Percentiles rank a stretch among this genome's conserved stretches.
Conservation (phyloP, 1,140 invertebrate genomes). For the Danaus plexippus region DNA sequence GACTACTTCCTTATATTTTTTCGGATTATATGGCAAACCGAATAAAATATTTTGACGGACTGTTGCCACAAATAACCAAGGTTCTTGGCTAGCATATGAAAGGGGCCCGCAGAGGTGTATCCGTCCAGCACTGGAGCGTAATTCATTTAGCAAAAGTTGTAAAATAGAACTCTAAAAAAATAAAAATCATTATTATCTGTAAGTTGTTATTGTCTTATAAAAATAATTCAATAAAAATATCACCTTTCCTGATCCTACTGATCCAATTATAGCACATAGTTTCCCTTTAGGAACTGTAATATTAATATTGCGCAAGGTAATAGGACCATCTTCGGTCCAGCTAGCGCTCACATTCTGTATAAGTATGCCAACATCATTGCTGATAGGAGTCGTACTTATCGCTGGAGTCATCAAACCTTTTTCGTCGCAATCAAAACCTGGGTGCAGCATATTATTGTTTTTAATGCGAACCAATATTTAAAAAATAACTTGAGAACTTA, state of each 20-base stretch:
- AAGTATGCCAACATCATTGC: conserved; percentile 45
- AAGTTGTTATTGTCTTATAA: not conserved
- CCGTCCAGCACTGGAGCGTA: conserved; percentile 75
- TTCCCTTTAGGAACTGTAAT: conserved; percentile 78
- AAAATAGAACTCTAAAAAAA: conserved; percentile 78
- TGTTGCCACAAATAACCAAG: conserved; percentile 83
- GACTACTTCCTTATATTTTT: conserved; percentile 78
- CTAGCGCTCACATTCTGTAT: conserved; percentile 69
- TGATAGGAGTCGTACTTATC: conserved; percentile 26
- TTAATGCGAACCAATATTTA: no score
- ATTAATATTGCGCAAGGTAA: conserved; percentile 75
- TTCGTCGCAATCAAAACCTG: conserved; percentile 57
- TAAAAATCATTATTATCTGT: conserved; percentile 3
- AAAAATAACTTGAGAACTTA: no score
- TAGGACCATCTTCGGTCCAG: conserved; percentile 71
- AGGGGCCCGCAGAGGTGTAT: conserved; percentile 76
- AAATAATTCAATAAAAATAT: conserved; percentile 4
- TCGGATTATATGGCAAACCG: conserved; percentile 78
- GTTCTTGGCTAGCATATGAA: conserved; percentile 83
- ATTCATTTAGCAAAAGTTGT: conserved; percentile 80
- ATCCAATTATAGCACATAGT: conserved; percentile 83
- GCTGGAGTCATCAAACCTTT: conserved; percentile 40
- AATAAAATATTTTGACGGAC: conserved; percentile 87
- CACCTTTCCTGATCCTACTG: conserved; percentile 86
- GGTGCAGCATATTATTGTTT: no score